Percentiles rank a stretch among this genome's conserved stretches.
Evolutionary conservation across 2,113 vertebrate species (phyloP).

Genomic region (Brienomyrus longianalis): DNA sequence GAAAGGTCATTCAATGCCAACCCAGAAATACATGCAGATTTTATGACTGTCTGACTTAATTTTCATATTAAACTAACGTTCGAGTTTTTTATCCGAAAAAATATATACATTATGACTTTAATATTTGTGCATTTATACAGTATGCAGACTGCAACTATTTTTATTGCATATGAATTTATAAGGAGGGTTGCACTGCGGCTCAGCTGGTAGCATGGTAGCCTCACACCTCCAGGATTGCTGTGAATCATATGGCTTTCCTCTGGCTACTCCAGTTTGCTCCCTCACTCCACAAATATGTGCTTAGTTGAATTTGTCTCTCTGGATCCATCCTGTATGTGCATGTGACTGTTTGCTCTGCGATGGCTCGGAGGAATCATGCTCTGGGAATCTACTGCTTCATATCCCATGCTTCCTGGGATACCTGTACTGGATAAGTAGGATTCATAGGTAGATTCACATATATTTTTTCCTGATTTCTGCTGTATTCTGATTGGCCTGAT

Average conservation of each 20-base stretch:
- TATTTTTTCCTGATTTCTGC: slow-evolving; percentile 6
- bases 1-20: neutral
- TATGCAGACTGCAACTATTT: too few relatives aligned
- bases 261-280: neutral
- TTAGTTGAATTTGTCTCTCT: neutral
- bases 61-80: neutral
- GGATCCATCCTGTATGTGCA: neutral
- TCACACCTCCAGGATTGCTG: neutral
- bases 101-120: neutral
- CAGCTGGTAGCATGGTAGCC: neutral
- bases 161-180: neutral
- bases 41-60: neutral
- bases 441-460: neutral
- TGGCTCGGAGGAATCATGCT: neutral
- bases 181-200: neutral
- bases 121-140: neutral
- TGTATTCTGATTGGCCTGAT: slow-evolving; percentile 43
- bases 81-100: neutral
- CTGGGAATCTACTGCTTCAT: neutral
- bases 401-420: neutral
- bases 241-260: neutral
- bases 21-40: neutral
- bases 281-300: neutral
- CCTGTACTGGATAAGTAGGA: neutral
- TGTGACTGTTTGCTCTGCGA: neutral